Base-by-base conservation (phyloP, 2,888 invertebrate species). In the Cylloceria caligata region DNA sequence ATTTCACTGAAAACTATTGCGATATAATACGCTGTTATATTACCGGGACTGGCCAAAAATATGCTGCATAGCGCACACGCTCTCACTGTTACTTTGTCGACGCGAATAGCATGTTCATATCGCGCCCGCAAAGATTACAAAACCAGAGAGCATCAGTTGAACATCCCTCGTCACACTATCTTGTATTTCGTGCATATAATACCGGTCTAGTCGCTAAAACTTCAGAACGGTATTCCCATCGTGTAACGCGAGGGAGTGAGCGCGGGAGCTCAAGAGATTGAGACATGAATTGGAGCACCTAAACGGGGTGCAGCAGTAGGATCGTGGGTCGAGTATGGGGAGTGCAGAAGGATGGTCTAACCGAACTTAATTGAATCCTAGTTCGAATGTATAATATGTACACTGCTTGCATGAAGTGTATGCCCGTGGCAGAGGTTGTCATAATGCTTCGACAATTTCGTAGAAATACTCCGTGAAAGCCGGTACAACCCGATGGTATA, bases 341-440 rank as follows among this genome's bases (percentile, higher is more conserved):
- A 68, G 72, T 45, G 71, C 60, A 72, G 76, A 77, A 79, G 83
- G 83, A 80, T 89, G 89, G 92, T 92, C 91, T 90, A 91, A 92
- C 92, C 90, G 89, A 92, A 92, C 92, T 92, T 92, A 92, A 92
- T 92, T 92, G 92, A 92, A 92, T 92, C 92, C 91, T 90, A 89
- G 92, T 90, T 92, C 92, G 92, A 92, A 92, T 92, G 91, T 92
- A 92, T 92, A 92, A 92, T 92, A 92, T 92, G 92, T 92, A 92
- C 92, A 92, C 92, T 92, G 92, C 91, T 90, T 92, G 92, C 92
- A 92, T 92, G 92, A 92, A 92, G 91, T 91, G 90, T 88, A 90
- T 88, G 88, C 87, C 81, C 81, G 82, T 81, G 84, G 83, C 27
- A 90, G 90, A 86, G 90, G 89, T 89, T 88, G 89, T 88, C 88